Evolutionary conservation across 2,797 vertebrate genomes (phyloP), one percentile per base, ranked within the genome.

Genomic region (Sebastes diaconus): DNA sequence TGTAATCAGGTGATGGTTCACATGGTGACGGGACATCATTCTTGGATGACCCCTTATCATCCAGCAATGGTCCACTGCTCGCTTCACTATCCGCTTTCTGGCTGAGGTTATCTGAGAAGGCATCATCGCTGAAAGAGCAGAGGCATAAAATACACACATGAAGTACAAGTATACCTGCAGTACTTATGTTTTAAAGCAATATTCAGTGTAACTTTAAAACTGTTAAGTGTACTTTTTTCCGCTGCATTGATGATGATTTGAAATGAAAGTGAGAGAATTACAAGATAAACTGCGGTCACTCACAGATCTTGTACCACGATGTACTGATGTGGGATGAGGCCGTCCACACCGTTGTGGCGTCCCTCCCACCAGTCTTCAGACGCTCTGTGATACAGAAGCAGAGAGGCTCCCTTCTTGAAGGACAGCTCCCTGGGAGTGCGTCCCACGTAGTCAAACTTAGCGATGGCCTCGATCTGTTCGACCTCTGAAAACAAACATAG

Each of bases 21-120:
- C 97, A 98, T 0, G 98, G 98, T 0, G 98, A 99, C 50, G 97
- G 97, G 77, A 95, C 96, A 81, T 99, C 98, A 0, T 98, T 99
- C 94, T 98, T 99, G 84, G 96, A 98, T 11, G 99, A 99, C 73
- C 96, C 94, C 88, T 98, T 99, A 66, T 99, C 99, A 0, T 99
- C 98, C 86, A 99, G 94, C 80, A 98, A 86, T 0, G 99, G 99
- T 3, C 98, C 99, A 0, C 98, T 99, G 95, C 98, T 99, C 0
- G 98, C 98, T 92, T 99, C 98, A 0, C 98, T 99, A 87, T 99
- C 98, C 0, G 98, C 98, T 90, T 99, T 99, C 93, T 99, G 98
- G 84, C 98, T 99, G 82, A 99, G 96, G 91, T 96, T 99, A 94
- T 99, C 98, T 0, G 98, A 99, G 93, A 99, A 99, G 0, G 98